Evolutionary conservation across 2,888 invertebrate species (phyloP).

Genomic region (Pyrochroa serraticornis): DNA sequence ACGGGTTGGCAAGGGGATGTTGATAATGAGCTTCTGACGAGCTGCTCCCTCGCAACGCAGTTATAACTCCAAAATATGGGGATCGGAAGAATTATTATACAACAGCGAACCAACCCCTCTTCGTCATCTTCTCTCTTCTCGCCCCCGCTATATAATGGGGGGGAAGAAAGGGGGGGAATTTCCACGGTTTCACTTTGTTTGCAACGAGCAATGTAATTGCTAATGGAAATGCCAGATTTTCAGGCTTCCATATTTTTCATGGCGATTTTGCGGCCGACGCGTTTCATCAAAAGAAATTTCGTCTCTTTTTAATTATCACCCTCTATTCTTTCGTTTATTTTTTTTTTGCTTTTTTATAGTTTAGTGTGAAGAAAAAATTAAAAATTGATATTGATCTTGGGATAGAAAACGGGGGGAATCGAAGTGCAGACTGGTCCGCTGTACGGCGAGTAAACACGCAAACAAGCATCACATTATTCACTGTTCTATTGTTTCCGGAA

Average conservation of each 20-base stretch:
- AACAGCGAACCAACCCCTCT: conserved; percentile 30
- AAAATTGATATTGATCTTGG: conserved; percentile 4
- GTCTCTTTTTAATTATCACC: neutral
- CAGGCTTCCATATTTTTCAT: conserved; percentile 12
- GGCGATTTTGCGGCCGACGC: neutral
- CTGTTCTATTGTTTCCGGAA: conserved; percentile 44
- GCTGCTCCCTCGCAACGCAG: conserved; percentile 44
- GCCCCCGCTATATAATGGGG: no score
- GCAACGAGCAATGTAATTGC: conserved; percentile 45
- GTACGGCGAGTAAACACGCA: conserved; percentile 39
- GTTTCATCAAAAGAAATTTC: no score
- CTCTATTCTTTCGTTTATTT: neutral
- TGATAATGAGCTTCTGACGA: conserved; percentile 53
- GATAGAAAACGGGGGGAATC: neutral
- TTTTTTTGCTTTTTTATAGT: neutral
- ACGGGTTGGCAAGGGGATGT: conserved; percentile 46
- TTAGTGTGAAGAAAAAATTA: neutral
- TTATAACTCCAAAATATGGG: conserved; percentile 53
- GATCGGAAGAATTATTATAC: conserved; percentile 50
- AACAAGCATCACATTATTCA: conserved; percentile 44
- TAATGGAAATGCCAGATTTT: conserved; percentile 38
- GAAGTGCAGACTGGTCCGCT: conserved; percentile 35
- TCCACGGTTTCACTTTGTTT: conserved; percentile 36
- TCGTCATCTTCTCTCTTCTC: conserved; percentile 7
- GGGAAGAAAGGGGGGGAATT: conserved; percentile 31